These are phyloP conservation scores for Atherinosoma microstoma DNA, from an alignment of 2,797 vertebrate species.

Conservation along the genomic window DNA sequence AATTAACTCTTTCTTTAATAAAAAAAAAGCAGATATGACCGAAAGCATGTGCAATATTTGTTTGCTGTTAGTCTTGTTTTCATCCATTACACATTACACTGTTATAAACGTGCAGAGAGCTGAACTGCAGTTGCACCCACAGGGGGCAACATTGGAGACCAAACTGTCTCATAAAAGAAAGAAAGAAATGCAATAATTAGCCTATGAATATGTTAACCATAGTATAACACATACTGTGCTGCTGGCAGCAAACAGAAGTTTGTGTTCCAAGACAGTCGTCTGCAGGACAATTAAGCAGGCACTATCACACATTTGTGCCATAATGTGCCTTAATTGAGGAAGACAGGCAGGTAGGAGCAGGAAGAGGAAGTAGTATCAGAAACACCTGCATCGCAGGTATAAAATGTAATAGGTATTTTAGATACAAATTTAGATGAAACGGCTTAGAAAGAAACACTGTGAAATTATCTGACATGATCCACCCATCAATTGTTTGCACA, in stretches of 20 bases:
- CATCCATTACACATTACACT: not conserved
- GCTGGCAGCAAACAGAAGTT: not conserved
- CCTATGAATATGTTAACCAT: not conserved
- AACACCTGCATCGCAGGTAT: conserved; percentile 73
- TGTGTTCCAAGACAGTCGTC: not conserved
- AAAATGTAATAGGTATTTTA: not conserved
- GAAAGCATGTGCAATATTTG: conserved; percentile 10
- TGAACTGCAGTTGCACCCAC: conserved; percentile 25
- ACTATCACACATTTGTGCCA: not conserved
- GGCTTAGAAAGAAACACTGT: not conserved
- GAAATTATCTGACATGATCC: not conserved
- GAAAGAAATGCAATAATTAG: conserved; percentile 1
- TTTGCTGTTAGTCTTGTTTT: conserved; percentile 9
- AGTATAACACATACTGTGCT: not conserved
- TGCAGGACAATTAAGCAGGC: not conserved
- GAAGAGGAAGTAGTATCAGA: conserved; percentile 71
- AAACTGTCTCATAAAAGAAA: conserved; percentile 13
- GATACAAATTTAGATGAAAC: not conserved
- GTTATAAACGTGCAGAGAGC: conserved; percentile 11
- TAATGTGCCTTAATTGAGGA: conserved; percentile 15
- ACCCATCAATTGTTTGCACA: not conserved
- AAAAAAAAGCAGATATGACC: conserved; percentile 19
- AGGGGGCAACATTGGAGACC: conserved; percentile 25
- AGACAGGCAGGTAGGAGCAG: conserved; percentile 21
- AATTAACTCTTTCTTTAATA: conserved; percentile 45